These are phyloP conservation scores for Melanotaenia maccullochi DNA, from an alignment of 2,797 vertebrate genomes.

Conservation along the genomic window DNA sequence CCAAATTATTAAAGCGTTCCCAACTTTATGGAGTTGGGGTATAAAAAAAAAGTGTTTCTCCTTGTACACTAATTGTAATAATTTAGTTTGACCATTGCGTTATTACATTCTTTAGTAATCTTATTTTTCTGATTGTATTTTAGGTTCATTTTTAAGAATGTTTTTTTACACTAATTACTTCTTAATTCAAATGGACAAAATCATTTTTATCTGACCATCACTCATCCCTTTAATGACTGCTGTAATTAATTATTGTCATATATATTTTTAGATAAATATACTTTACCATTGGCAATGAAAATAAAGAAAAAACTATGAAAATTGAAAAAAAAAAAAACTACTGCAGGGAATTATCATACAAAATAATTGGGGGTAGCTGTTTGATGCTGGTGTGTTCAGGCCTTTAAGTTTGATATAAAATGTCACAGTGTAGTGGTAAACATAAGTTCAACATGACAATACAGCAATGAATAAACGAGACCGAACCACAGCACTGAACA, in stretches of 20 bases:
- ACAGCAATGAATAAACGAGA: conserved; percentile 1
- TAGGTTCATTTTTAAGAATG: no score
- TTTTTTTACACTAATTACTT: no score
- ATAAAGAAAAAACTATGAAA: neutral
- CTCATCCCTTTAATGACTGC: no score
- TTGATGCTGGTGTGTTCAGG: neutral
- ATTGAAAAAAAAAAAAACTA: no score
- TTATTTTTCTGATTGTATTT: no score
- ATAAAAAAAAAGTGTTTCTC: no score
- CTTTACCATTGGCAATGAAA: neutral
- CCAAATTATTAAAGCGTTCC: no score
- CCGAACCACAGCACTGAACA: neutral
- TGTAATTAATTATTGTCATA: neutral
- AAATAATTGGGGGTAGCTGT: neutral
- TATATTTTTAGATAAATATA: neutral
- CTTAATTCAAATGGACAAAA: no score
- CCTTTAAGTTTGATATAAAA: neutral
- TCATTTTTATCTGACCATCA: neutral
- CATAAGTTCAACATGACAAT: neutral
- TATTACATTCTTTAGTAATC: neutral
- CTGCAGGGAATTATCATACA: no score
- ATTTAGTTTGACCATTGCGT: no score
- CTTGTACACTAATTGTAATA: no score
- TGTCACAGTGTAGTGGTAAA: neutral
- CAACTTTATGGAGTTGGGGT: no score